Conservation (phyloP, 2,113 vertebrate species). For the Nycticebus coucang region DNA sequence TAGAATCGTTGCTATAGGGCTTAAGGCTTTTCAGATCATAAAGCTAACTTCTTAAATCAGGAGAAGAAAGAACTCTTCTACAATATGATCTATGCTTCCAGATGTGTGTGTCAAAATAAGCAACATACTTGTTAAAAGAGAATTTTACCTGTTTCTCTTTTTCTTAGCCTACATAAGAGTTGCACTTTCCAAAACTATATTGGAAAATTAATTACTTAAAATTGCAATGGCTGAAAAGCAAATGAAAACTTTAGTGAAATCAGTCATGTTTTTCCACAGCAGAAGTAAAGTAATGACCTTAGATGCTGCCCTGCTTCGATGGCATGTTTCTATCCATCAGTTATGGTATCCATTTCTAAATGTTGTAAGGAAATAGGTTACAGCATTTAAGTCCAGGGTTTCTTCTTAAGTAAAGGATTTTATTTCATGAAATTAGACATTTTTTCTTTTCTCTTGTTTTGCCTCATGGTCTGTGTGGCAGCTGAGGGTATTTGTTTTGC, state of each 20-base stretch:
- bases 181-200: background rate
- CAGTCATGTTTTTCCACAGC: slow-evolving; percentile 5
- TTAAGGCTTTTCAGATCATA: slow-evolving; percentile 58
- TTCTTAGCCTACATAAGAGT: background rate
- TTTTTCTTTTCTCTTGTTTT: background rate
- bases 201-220: slow-evolving; percentile 60
- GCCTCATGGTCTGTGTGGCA: background rate
- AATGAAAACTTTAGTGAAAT: slow-evolving; percentile 39
- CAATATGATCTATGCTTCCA: background rate
- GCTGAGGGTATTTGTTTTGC: background rate
- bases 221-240: slow-evolving; percentile 32
- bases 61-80: background rate
- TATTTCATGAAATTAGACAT: background rate
- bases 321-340: background rate
- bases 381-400: background rate
- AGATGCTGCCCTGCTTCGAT: background rate
- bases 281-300: background rate
- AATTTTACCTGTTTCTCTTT: background rate
- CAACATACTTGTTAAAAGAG: slow-evolving; percentile 31
- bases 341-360: background rate
- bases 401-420: slow-evolving; percentile 25
- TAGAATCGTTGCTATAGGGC: slow-evolving; percentile 44
- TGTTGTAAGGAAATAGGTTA: background rate
- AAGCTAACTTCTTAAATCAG: slow-evolving; percentile 58
- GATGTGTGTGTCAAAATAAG: slow-evolving; percentile 55